Conservation (phyloP, 2,113 vertebrate species). For the Plecotus auritus region DNA sequence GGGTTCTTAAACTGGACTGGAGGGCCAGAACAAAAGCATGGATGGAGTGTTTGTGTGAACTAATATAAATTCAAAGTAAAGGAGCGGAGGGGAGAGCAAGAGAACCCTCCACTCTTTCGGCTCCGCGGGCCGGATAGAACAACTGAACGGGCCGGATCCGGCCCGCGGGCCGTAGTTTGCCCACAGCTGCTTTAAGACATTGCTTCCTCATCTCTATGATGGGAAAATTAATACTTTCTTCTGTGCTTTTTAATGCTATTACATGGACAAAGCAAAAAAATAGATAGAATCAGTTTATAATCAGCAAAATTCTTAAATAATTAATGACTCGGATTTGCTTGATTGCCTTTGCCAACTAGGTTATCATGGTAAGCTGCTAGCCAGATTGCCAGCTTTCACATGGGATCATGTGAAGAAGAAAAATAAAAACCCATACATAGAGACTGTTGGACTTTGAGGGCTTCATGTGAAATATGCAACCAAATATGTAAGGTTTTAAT, state of each 20-base stretch:
- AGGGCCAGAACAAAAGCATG: too few species aligned
- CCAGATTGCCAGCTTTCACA: not conserved
- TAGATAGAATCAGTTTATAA: not conserved
- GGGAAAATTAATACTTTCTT: constrained; percentile 15
- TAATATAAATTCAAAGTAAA: too few species aligned
- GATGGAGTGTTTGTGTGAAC: too few species aligned
- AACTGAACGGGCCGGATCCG: too few species aligned
- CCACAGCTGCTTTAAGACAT: not conserved
- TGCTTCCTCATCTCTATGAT: constrained; percentile 25
- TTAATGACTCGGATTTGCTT: not conserved
- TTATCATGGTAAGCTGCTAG: not conserved
- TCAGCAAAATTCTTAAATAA: not conserved
- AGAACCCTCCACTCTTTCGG: too few species aligned
- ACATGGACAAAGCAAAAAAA: not conserved
- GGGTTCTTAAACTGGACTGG: too few species aligned
- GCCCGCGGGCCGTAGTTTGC: too few species aligned
- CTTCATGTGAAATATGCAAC: not conserved
- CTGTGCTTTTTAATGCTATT: not conserved
- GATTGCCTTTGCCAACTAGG: not conserved
- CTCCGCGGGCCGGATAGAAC: too few species aligned
- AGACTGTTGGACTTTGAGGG: not conserved
- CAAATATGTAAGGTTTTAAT: not conserved
- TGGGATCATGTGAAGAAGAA: not conserved
- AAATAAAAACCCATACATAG: not conserved
- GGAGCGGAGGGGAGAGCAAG: too few species aligned